Percentiles rank a stretch among this genome's conserved stretches.
phyloP scores from a whole-genome alignment of 2,888 invertebrate genomes.

The Diarsia rubi region DNA sequence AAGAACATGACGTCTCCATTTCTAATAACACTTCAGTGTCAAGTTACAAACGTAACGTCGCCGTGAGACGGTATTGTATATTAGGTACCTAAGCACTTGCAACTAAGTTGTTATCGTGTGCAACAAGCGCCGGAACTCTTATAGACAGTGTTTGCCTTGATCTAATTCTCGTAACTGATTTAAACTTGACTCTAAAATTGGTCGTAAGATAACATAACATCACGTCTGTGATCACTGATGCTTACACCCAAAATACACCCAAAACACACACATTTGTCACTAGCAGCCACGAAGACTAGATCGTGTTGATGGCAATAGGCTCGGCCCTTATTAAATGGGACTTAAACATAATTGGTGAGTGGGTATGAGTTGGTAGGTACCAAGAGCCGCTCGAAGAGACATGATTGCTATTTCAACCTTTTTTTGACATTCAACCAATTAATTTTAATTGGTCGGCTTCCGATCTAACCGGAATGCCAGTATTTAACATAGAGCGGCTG shows the following conservation, averaged over 20 bases:
- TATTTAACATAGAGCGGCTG: too few relatives aligned
- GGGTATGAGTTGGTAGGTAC: too few relatives aligned
- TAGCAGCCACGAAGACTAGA: too few relatives aligned
- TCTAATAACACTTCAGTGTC: conserved; percentile 65
- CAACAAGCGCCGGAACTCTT: conserved; percentile 59
- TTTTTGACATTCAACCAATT: background rate
- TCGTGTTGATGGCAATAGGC: too few relatives aligned
- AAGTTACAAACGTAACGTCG: conserved; percentile 55
- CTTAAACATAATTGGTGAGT: too few relatives aligned
- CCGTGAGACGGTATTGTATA: conserved; percentile 54
- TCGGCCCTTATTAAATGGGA: too few relatives aligned
- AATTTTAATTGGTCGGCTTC: background rate
- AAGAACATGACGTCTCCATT: conserved; percentile 66
- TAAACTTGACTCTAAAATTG: background rate
- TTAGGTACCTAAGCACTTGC: conserved; percentile 57
- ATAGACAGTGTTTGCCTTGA: conserved; percentile 33
- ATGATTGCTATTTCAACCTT: background rate
- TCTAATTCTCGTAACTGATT: conserved; percentile 51
- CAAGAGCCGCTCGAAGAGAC: background rate
- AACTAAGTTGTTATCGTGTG: conserved; percentile 67
- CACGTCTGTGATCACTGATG: too few relatives aligned
- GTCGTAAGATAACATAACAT: background rate
- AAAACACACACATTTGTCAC: too few relatives aligned
- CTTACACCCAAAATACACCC: too few relatives aligned
- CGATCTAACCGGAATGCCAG: too few relatives aligned